Percentiles rank a stretch among this genome's conserved stretches.
phyloP scores from a whole-genome alignment of 2,888 invertebrate genomes.

The Oxytorus armatus region DNA sequence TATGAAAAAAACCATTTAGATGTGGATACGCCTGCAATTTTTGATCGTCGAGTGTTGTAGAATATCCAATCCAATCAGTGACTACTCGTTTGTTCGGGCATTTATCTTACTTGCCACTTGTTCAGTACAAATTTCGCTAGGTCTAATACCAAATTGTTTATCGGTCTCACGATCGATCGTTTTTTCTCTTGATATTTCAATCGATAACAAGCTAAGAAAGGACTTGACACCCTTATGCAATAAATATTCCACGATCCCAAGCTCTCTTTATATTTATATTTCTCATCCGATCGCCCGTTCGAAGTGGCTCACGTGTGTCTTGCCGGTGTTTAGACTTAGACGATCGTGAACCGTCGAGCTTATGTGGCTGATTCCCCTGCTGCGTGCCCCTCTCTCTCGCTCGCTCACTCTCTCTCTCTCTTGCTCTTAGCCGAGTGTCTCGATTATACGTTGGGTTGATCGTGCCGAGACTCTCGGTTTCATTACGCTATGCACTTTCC shows the following conservation, averaged over 20 bases:
- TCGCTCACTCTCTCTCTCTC: no score
- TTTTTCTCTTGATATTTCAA: slow-evolving; percentile 25
- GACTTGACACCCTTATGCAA: slow-evolving; percentile 27
- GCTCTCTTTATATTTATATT: not conserved
- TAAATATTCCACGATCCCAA: slow-evolving; percentile 28
- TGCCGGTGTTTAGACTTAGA: slow-evolving; percentile 1
- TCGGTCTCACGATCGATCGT: not conserved
- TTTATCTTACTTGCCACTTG: no score
- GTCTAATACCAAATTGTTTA: no score
- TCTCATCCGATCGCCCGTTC: not conserved
- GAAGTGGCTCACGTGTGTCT: not conserved
- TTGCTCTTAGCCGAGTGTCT: slow-evolving; percentile 14
- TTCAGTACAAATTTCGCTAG: no score
- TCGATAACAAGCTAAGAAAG: slow-evolving; percentile 36
- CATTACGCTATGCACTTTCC: slow-evolving; percentile 65
- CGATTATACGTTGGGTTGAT: slow-evolving; percentile 15
- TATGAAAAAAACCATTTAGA: no score
- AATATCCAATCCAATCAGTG: no score
- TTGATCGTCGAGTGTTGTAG: no score
- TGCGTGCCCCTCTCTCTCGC: no score
- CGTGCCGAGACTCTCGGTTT: slow-evolving; percentile 45
- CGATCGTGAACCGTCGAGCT: slow-evolving; percentile 25
- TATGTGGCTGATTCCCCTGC: slow-evolving; percentile 1
- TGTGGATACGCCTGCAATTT: no score
- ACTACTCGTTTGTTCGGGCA: no score